These are phyloP conservation scores for Calephelis virginiensis DNA, from an alignment of 1,140 invertebrate genomes.

Conservation along the genomic window DNA sequence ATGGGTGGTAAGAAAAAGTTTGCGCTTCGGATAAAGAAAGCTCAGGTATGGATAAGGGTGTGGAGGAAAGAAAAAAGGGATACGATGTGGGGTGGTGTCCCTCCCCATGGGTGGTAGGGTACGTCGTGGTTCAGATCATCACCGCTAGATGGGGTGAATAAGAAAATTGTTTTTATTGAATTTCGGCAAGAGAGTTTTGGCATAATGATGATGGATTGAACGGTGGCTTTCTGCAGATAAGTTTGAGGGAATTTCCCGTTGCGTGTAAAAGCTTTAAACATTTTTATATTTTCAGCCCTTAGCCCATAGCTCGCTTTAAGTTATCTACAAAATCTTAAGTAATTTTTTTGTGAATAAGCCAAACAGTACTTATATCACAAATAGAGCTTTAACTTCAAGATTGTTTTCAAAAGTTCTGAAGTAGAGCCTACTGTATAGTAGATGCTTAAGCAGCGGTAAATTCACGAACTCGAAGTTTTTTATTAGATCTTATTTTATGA, in stretches of 20 bases:
- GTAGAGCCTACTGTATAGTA: too few relatives aligned
- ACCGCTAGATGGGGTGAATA: constrained; percentile 68
- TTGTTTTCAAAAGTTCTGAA: too few relatives aligned
- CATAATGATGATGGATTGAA: constrained; percentile 77
- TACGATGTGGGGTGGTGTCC: constrained; percentile 61
- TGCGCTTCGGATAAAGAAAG: constrained; percentile 70
- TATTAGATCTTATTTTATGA: too few relatives aligned
- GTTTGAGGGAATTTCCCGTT: constrained; percentile 64
- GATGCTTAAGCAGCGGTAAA: too few relatives aligned
- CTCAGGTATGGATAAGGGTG: constrained; percentile 75
- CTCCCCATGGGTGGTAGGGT: constrained; percentile 43
- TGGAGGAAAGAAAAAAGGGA: constrained; percentile 73
- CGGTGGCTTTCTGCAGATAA: constrained; percentile 69
- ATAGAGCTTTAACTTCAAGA: too few relatives aligned
- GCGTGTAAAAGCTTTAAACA: constrained; percentile 67
- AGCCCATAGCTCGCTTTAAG: constrained; percentile 11
- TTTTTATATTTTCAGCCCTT: constrained; percentile 59
- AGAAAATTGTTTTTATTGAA: constrained; percentile 75
- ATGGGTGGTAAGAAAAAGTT: constrained; percentile 68
- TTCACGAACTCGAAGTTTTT: too few relatives aligned
- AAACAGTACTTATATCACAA: neutral
- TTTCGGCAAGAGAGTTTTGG: constrained; percentile 68
- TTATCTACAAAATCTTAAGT: too few relatives aligned
- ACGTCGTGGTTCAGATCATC: constrained; percentile 46
- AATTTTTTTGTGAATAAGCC: too few relatives aligned